Conservation (phyloP, 2,888 invertebrate genomes). For the Sinhomidia bicolor region DNA sequence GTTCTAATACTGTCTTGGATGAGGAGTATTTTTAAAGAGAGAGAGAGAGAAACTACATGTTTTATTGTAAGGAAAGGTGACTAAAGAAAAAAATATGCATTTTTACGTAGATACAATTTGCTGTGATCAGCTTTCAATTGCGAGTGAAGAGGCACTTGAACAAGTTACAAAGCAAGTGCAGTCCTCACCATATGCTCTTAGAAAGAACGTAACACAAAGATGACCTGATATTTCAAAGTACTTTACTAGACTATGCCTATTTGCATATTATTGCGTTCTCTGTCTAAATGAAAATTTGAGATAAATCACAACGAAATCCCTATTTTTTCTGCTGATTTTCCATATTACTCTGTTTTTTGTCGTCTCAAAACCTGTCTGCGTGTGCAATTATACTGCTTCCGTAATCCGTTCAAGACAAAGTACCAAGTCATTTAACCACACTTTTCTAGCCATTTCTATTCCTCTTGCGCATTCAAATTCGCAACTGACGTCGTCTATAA, state of each 20-base stretch:
- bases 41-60: not conserved
- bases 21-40: not conserved
- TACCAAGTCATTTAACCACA: no score
- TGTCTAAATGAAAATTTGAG: no score
- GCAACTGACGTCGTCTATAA: no score
- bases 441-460: no score
- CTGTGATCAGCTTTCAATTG: no score
- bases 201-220: not conserved
- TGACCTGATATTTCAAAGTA: conserved; percentile 26
- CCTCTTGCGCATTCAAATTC: no score
- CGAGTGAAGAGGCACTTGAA: not conserved
- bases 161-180: no score
- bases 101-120: not conserved
- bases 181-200: no score
- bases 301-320: not conserved
- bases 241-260: not conserved
- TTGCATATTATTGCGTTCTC: no score
- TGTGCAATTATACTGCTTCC: no score
- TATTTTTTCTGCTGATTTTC: not conserved
- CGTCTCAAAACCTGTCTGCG: no score
- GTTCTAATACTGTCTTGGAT: not conserved
- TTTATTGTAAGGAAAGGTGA: not conserved
- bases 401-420: no score
- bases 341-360: not conserved
- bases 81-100: not conserved